These are phyloP conservation scores for Sphinx pinastri DNA, from an alignment of 2,888 invertebrate species.

Conservation along the genomic window DNA sequence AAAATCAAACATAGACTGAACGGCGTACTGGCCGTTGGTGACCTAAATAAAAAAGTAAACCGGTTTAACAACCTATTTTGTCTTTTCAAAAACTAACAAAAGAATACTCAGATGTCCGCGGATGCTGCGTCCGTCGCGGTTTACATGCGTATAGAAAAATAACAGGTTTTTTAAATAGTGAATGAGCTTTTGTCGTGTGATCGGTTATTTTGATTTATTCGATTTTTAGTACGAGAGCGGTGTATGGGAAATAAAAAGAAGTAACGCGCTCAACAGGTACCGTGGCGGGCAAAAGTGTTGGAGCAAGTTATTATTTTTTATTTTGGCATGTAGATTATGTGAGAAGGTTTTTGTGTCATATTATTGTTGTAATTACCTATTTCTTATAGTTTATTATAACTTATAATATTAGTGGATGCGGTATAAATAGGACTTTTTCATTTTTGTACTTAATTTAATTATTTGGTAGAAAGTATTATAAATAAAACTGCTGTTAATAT, in stretches of 20 bases:
- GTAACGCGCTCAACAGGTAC: slow-evolving; percentile 78
- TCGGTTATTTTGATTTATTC: slow-evolving; percentile 83
- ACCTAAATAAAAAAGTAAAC: slow-evolving; percentile 76
- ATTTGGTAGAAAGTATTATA: neutral
- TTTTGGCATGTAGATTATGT: too few relatives aligned
- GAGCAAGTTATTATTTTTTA: neutral
- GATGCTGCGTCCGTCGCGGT: slow-evolving; percentile 73
- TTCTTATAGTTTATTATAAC: too few relatives aligned
- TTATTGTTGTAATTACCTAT: too few relatives aligned
- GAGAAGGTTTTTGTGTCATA: too few relatives aligned
- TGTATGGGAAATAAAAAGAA: slow-evolving; percentile 74
- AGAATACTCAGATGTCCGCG: slow-evolving; percentile 74
- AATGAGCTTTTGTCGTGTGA: slow-evolving; percentile 77
- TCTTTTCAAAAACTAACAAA: slow-evolving; percentile 71
- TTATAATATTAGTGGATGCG: too few relatives aligned
- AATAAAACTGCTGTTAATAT: slow-evolving; percentile 8
- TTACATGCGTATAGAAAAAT: slow-evolving; percentile 58
- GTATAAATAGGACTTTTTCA: neutral
- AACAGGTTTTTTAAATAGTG: slow-evolving; percentile 75
- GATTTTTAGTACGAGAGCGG: slow-evolving; percentile 75
- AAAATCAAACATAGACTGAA: slow-evolving; percentile 59
- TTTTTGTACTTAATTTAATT: neutral
- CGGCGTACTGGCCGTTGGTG: slow-evolving; percentile 68
- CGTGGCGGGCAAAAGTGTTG: slow-evolving; percentile 51
- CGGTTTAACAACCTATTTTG: slow-evolving; percentile 72